Conservation (phyloP, 2,888 invertebrate genomes). For the Eristalis intricaria region DNA sequence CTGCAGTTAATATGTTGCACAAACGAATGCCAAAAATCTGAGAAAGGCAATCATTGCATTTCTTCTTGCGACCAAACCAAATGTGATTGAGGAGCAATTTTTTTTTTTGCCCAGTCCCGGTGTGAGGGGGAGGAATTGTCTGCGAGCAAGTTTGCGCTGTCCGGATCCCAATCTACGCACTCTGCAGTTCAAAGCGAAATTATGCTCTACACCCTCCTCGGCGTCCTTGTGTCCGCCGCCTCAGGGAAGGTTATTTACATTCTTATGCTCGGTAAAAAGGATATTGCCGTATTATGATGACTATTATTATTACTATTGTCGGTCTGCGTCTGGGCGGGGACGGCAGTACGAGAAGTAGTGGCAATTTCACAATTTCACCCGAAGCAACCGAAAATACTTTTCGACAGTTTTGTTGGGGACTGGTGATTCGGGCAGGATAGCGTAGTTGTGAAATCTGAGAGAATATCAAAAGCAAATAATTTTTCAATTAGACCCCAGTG, state of each 20-base stretch:
- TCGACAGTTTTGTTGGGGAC: conserved; percentile 8
- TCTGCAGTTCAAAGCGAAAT: conserved; percentile 60
- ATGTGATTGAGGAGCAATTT: not conserved
- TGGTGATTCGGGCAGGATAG: conserved; percentile 18
- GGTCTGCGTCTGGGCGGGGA: conserved; percentile 11
- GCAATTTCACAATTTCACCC: conserved; percentile 47
- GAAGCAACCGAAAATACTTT: conserved; percentile 30
- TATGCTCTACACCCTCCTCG: conserved; percentile 11
- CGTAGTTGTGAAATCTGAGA: conserved; percentile 29
- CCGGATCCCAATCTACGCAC: conserved; percentile 56
- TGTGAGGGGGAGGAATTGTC: not conserved
- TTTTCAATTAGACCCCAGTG: conserved; percentile 64
- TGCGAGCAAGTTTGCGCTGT: conserved; percentile 12
- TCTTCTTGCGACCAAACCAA: not conserved
- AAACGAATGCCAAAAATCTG: conserved; percentile 16
- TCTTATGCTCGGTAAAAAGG: conserved; percentile 47
- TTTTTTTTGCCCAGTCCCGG: not conserved
- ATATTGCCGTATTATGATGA: conserved; percentile 67
- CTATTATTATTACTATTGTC: conserved; percentile 70
- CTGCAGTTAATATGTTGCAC: conserved; percentile 55
- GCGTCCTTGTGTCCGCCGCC: conserved; percentile 13
- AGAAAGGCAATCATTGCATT: conserved; percentile 8
- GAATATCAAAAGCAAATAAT: conserved; percentile 68
- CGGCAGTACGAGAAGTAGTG: conserved; percentile 16
- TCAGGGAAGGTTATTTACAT: conserved; percentile 57